Evolutionary conservation across 2,113 vertebrate genomes (phyloP), one percentile per base, ranked within the genome.

Genomic region (Ceuthmochares aereus): DNA sequence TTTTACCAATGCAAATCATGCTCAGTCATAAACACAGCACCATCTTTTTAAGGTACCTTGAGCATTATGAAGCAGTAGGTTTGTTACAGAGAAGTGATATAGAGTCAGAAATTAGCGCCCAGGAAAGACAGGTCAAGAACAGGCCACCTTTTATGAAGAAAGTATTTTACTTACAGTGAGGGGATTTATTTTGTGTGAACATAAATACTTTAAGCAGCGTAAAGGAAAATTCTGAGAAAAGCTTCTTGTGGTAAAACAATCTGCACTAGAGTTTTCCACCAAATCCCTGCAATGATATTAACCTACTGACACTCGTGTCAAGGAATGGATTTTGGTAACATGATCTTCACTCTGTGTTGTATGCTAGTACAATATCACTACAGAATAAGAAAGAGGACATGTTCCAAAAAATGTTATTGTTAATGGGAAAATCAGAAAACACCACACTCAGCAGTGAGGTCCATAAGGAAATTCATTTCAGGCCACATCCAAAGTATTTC

Each of bases 351-450:
- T 74, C 51, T 25, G 51, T 73, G 34, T 64, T 82, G 89, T 74
- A 76, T 2, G 5, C 90, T 55, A 90, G 64, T 2, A 10, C 52
- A 85, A 69, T 64, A 84, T 54, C 73, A 45, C 42, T 72, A 45
- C 67, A 91, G 59, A 91, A 87, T 0, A 18, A 82, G 81, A 89
- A 90, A 85, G 80, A 93, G 43, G 47, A 59, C 32, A 25, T 56
- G 47, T 94, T 96, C 92, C 96, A 95, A 79, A 85, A 94, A 94
- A 43, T 14, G 81, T 96, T 96, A 95, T 91, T 97, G 79, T 96
- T 90, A 95, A 96, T 96, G 96, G 36, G 62, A 91, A 96, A 87
- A 96, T 96, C 95, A 97, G 94, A 95, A 64, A 90, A 84, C 66
- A 82, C 59, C 54, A 58, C 69, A 66, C 25, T 95, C 68, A 4